Percentiles rank a stretch among this genome's conserved stretches.
Conservation (phyloP, 2,888 invertebrate species). For the Aphodius sticticus region DNA sequence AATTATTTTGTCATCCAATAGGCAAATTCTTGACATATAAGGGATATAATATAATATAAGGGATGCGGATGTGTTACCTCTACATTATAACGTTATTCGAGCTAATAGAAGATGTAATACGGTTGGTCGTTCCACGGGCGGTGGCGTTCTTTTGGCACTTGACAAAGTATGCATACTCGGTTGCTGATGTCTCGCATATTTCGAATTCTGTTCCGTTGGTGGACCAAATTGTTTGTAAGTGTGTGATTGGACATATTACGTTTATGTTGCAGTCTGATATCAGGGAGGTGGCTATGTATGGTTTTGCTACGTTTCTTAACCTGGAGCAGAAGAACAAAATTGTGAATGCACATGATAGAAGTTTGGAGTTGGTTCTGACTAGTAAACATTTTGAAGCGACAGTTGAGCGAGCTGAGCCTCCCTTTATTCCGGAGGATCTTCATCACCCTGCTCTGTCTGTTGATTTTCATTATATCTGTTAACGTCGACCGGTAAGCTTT, state of each 20-base stretch:
- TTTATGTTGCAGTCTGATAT: not conserved
- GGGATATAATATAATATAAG: no score
- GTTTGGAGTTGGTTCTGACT: not conserved
- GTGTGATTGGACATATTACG: not conserved
- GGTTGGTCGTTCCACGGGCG: not conserved
- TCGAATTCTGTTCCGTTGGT: not conserved
- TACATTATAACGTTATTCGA: not conserved
- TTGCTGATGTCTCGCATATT: no score
- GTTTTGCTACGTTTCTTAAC: not conserved
- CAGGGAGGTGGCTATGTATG: not conserved
- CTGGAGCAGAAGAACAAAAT: not conserved
- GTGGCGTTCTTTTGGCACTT: not conserved
- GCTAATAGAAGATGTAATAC: not conserved
- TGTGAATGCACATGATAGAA: not conserved
- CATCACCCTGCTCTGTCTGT: constrained; percentile 8
- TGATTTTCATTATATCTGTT: not conserved
- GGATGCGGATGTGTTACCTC: not conserved
- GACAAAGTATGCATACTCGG: not conserved
- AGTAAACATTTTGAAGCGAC: not conserved
- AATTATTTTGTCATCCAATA: no score
- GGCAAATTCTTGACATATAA: no score
- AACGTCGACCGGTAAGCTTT: no score
- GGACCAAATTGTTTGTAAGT: not conserved
- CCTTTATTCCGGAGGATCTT: not conserved
- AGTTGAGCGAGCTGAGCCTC: not conserved